Conservation (phyloP, 1,140 invertebrate species). For the Megathymus violae region DNA sequence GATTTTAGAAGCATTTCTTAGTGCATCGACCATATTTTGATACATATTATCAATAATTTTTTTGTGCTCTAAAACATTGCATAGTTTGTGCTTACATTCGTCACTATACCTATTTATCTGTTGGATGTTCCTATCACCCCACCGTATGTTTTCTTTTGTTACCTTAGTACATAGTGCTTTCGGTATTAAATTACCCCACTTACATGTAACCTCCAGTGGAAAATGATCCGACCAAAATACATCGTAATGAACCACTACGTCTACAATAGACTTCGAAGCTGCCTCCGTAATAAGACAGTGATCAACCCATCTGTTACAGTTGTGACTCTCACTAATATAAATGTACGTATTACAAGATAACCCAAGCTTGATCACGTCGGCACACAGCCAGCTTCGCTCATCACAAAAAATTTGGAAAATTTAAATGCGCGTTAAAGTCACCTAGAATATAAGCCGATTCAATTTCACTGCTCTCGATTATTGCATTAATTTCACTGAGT, state of each 20-base stretch:
- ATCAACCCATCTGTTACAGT: slow-evolving; percentile 38
- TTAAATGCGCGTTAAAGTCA: slow-evolving; percentile 40
- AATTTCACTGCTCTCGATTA: slow-evolving; percentile 28
- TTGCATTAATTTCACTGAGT: slow-evolving; percentile 36
- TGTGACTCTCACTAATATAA: slow-evolving; percentile 41
- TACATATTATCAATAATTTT: too few relatives aligned
- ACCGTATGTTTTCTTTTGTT: too few relatives aligned
- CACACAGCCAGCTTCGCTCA: slow-evolving; percentile 36
- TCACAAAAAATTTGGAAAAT: slow-evolving; percentile 37
- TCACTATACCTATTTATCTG: too few relatives aligned
- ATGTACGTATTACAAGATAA: slow-evolving; percentile 24
- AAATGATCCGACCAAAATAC: slow-evolving; percentile 43
- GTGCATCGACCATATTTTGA: too few relatives aligned
- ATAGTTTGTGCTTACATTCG: too few relatives aligned
- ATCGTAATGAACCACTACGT: slow-evolving; percentile 33
- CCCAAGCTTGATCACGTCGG: slow-evolving; percentile 35
- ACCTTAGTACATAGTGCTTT: background rate
- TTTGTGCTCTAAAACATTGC: too few relatives aligned
- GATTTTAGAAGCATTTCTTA: too few relatives aligned
- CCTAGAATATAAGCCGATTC: slow-evolving; percentile 38
- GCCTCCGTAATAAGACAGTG: slow-evolving; percentile 35
- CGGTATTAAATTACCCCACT: background rate
- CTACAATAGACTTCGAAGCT: slow-evolving; percentile 15
- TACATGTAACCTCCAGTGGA: slow-evolving; percentile 33
- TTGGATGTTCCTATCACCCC: too few relatives aligned